Conservation (phyloP, 2,797 vertebrate species). For the Buceros bicornis region DNA sequence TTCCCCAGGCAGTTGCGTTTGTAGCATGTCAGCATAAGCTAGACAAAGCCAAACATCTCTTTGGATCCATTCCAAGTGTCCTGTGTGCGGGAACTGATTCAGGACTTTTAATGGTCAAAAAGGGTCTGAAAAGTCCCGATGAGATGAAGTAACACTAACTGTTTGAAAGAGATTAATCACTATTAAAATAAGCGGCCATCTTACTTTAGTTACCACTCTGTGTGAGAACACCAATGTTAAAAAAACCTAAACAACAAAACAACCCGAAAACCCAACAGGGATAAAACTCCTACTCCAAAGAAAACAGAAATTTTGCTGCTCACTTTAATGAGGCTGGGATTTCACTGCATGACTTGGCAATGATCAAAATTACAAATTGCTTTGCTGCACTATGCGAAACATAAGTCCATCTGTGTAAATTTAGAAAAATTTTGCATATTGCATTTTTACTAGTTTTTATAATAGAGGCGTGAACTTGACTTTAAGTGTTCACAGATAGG, state of each 20-base stretch:
- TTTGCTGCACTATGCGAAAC: background rate
- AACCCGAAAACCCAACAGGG: background rate
- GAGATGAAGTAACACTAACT: background rate
- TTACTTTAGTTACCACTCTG: background rate
- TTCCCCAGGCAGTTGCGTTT: background rate
- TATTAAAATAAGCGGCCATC: background rate
- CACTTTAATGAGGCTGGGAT: background rate
- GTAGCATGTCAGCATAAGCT: slow-evolving; percentile 11
- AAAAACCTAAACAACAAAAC: background rate
- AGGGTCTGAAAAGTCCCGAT: background rate
- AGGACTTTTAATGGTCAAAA: slow-evolving; percentile 11
- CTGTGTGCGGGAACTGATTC: slow-evolving; percentile 1
- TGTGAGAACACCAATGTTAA: background rate
- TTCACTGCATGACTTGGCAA: background rate
- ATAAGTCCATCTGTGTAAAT: background rate
- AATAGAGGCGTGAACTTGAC: background rate
- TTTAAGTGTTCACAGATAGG: background rate
- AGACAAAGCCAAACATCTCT: slow-evolving; percentile 33
- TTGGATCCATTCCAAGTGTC: background rate
- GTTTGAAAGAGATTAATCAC: background rate
- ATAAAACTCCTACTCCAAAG: background rate
- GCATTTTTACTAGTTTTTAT: background rate
- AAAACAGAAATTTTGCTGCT: background rate
- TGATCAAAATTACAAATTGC: background rate
- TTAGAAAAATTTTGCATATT: background rate